Evolutionary conservation across 2,888 invertebrate genomes (phyloP), one percentile per base, ranked within the genome.

Genomic region (Baccha elongata): DNA sequence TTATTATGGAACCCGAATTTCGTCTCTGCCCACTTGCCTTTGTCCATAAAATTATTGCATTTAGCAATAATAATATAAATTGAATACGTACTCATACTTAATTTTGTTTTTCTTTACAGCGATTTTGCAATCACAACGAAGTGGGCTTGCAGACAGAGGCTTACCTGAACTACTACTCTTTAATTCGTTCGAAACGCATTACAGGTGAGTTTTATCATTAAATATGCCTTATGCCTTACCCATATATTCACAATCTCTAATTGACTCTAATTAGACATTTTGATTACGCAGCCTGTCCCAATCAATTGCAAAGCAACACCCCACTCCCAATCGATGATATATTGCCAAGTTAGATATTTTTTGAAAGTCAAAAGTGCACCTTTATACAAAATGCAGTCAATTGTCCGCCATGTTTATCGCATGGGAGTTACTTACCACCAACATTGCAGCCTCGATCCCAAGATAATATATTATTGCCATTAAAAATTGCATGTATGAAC

Each of bases 181-280:
- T 58, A 21, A 65, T 58, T 58, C 46, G 48, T 58, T 65, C 23
- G 67, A 55, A 73, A 78, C 72, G 67, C 72, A 68, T 68, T 68
- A 67, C 26, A 68, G 64, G 83, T 83, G 67, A 83, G 72, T 83
- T 78, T 58, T 67, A 71, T 58, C 71, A 72, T 76, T 76, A 48
- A 71, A 46, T 58, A 2, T 26, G 44, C 19, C 44, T 29, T 17
- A 44, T 55, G 23, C 60, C 44, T 60, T 48, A 52, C 44, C 71
- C 76, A 76, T 71, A 76, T 71, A 64, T 81, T 71, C 76, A 67
- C 76, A 76, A 68, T 64, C 72, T 73, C 78, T 83, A 83, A 83
- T 78, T 83, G 83, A 78, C 72, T 73, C 64, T 83, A 78, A 83
- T 83, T 83, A 83, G 78, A 46, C 83, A 76, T 75, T 76, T 81